phyloP scores from a whole-genome alignment of 1,140 invertebrate genomes.

The Oncopeltus fasciatus region DNA sequence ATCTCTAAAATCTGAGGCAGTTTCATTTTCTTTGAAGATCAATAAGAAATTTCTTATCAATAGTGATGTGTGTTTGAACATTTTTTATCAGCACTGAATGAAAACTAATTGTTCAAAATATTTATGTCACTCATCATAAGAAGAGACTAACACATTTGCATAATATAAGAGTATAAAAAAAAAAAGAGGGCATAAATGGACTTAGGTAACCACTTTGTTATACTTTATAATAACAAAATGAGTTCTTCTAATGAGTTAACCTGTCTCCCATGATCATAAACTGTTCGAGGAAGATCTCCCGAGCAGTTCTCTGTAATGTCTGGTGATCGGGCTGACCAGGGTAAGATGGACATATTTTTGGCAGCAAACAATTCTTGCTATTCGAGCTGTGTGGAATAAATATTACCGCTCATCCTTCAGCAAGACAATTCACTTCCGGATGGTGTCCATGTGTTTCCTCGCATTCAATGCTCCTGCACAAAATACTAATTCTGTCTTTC shows the following conservation, averaged over 20 bases:
- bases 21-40: too few species aligned
- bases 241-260: background rate
- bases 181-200: too few species aligned
- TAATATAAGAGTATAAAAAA: too few species aligned
- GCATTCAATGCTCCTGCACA: background rate
- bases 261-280: background rate
- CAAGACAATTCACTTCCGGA: background rate
- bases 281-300: background rate
- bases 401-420: background rate
- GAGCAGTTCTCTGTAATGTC: background rate
- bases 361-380: background rate
- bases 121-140: too few species aligned
- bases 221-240: background rate
- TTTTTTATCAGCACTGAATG: too few species aligned
- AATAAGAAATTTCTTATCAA: too few species aligned
- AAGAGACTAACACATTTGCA: too few species aligned
- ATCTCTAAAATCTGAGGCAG: too few species aligned
- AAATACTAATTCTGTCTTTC: background rate
- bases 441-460: background rate
- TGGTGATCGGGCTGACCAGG: background rate
- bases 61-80: background rate
- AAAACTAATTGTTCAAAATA: too few species aligned
- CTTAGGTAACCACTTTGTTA: too few species aligned
- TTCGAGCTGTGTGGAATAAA: background rate
- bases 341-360: background rate